Conservation (phyloP, 2,113 vertebrate genomes). For the Dipodomys spectabilis region DNA sequence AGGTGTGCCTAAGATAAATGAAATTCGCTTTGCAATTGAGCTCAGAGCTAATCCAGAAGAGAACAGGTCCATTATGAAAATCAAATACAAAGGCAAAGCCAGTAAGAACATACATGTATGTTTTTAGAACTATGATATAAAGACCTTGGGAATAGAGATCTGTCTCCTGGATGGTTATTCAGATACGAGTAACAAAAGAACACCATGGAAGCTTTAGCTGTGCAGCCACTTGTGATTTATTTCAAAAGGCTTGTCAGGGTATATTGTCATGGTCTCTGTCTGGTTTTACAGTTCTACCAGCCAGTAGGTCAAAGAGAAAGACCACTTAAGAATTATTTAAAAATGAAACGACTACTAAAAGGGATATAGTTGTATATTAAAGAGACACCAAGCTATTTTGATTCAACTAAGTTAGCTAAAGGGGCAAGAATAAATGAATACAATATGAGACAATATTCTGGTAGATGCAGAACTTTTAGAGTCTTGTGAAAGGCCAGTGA, state of each 20-base stretch:
- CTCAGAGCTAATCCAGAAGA: constrained; percentile 28
- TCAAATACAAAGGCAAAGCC: constrained; percentile 48
- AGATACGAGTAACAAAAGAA: constrained; percentile 50
- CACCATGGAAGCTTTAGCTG: constrained; percentile 33
- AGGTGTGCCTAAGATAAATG: constrained; percentile 36
- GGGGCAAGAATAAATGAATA: constrained; percentile 65
- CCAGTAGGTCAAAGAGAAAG: constrained; percentile 64
- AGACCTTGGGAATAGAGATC: constrained; percentile 33
- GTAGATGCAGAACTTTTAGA: constrained; percentile 6
- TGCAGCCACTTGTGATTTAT: constrained; percentile 48
- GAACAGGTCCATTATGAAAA: constrained; percentile 47
- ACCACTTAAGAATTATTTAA: constrained; percentile 63
- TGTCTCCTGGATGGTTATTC: constrained; percentile 14
- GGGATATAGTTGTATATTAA: constrained; percentile 67
- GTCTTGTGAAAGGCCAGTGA: constrained; percentile 45
- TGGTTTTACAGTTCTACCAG: constrained; percentile 46
- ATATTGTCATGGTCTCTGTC: constrained; percentile 54
- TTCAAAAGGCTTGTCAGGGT: constrained; percentile 49
- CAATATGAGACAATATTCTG: constrained; percentile 50
- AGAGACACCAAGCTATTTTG: constrained; percentile 56
- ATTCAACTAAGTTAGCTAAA: constrained; percentile 64
- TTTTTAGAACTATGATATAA: constrained; percentile 44
- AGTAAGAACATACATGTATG: neutral
- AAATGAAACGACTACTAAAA: constrained; percentile 64
- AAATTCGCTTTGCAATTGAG: constrained; percentile 37